Percentiles rank a stretch among this genome's conserved stretches.
phyloP scores from a whole-genome alignment of 2,113 vertebrate species.

The Brachypteracias leptosomus region DNA sequence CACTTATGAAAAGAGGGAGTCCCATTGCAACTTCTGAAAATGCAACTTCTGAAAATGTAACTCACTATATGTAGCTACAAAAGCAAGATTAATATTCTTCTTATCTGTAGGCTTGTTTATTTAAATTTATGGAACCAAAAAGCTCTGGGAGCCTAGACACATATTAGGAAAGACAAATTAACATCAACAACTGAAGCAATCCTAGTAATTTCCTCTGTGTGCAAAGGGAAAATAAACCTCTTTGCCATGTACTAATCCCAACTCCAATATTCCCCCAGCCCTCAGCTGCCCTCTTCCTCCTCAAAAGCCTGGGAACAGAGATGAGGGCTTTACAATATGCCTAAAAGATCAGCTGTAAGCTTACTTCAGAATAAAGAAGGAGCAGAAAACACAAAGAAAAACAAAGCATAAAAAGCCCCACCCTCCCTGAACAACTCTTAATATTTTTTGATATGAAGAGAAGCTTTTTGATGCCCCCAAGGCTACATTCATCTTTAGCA shows the following conservation, averaged over 20 bases:
- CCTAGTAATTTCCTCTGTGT: slow-evolving; percentile 35
- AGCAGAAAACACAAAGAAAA: neutral
- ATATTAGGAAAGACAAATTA: slow-evolving; percentile 2
- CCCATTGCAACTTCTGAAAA: neutral
- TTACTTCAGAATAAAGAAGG: neutral
- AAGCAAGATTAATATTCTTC: neutral
- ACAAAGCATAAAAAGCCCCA: accelerated
- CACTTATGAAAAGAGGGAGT: neutral
- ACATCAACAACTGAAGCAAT: neutral
- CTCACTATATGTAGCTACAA: neutral
- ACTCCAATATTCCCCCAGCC: neutral
- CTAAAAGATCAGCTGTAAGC: neutral
- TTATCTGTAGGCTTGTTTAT: neutral
- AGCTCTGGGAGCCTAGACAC: neutral
- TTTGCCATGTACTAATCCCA: slow-evolving; percentile 14
- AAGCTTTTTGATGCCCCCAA: neutral
- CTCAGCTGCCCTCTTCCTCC: neutral
- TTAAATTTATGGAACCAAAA: neutral
- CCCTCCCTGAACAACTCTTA: neutral
- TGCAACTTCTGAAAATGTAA: neutral
- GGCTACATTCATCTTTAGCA: neutral
- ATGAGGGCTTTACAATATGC: neutral
- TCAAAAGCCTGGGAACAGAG: slow-evolving; percentile 15
- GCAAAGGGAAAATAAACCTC: slow-evolving; percentile 19
- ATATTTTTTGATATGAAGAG: neutral